Conservation (phyloP, 2,113 vertebrate genomes). For the Pangasianodon gigas region DNA sequence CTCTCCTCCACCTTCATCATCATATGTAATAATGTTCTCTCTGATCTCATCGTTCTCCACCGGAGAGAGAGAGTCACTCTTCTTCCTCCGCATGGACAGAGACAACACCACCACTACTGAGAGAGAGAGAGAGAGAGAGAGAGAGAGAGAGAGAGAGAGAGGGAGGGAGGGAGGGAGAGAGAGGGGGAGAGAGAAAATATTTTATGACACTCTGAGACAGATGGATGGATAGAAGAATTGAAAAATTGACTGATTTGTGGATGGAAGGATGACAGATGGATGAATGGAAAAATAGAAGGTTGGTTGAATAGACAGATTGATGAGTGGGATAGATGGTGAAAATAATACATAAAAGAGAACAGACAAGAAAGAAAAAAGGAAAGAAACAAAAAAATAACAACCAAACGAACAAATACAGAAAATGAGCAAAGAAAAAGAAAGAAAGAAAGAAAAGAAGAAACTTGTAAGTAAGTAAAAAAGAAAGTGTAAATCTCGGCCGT, state of each 20-base stretch:
- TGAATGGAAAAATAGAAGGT: background rate
- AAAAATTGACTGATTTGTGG: background rate
- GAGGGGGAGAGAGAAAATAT: background rate
- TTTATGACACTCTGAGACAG: background rate
- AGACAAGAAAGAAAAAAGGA: background rate
- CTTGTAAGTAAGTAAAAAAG: background rate
- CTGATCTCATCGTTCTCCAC: constrained; percentile 76
- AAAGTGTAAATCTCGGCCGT: background rate
- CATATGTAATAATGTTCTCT: constrained; percentile 82
- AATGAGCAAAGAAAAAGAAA: background rate
- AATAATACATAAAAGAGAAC: background rate
- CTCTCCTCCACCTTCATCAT: constrained; percentile 87
- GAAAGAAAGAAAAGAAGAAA: background rate
- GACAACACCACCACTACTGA: constrained; percentile 74
- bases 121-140: constrained; percentile 22
- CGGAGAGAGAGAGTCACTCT: constrained; percentile 70
- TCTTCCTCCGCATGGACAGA: constrained; percentile 72
- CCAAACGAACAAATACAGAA: background rate
- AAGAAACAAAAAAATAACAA: background rate
- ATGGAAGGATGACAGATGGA: no score
- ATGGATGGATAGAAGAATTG: background rate
- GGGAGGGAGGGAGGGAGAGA: background rate
- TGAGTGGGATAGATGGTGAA: background rate
- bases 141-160: background rate
- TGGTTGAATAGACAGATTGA: no score